A percentile compares a stretch with the other conserved stretches of the same genome.
These are phyloP conservation scores for Hemiscyllium ocellatum DNA, from an alignment of 2,113 vertebrate genomes.

Conservation along the genomic window DNA sequence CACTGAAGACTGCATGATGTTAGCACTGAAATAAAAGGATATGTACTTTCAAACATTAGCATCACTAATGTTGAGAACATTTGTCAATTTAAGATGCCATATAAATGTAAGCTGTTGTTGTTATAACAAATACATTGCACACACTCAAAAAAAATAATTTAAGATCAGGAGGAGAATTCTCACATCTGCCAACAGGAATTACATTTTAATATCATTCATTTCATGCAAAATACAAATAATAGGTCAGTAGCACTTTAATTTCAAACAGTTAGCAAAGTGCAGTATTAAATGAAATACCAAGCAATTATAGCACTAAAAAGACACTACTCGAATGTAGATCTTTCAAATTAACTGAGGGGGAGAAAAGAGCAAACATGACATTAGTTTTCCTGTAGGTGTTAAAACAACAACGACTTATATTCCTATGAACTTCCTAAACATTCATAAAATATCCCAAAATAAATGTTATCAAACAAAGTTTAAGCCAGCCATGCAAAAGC, in stretches of 20 bases:
- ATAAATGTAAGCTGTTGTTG: neutral
- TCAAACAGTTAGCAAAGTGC: conserved; percentile 42
- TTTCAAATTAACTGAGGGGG: neutral
- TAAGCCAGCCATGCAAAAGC: neutral
- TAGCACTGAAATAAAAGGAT: neutral
- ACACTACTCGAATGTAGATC: neutral
- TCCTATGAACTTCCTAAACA: neutral
- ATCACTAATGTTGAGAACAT: neutral
- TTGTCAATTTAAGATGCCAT: neutral
- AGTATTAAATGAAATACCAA: conserved; percentile 55
- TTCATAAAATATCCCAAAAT: neutral
- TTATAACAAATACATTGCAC: neutral
- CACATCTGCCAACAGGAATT: neutral
- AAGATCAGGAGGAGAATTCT: neutral
- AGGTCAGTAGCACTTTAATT: conserved; percentile 33
- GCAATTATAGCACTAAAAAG: conserved; percentile 44
- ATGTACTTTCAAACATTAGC: neutral
- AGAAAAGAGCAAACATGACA: neutral
- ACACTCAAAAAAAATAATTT: neutral
- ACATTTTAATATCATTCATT: neutral
- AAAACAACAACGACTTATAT: neutral
- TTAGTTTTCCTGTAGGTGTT: neutral
- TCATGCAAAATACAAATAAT: neutral
- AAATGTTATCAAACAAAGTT: neutral
- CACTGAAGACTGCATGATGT: neutral